Conservation (phyloP, 2,113 vertebrate species). For the Picathartes gymnocephalus region DNA sequence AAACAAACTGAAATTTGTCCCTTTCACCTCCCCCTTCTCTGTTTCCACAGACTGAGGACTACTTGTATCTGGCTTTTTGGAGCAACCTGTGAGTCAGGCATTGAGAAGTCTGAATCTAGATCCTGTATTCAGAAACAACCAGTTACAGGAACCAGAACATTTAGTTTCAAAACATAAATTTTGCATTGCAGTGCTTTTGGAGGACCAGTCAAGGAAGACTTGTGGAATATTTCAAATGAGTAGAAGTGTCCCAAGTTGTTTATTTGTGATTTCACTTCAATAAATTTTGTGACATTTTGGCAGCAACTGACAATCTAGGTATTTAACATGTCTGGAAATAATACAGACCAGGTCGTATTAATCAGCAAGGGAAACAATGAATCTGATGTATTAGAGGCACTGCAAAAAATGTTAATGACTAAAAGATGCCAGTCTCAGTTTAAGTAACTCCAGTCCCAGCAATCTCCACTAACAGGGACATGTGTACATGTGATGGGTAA, state of each 20-base stretch:
- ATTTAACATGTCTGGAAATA: not conserved
- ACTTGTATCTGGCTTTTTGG: not conserved
- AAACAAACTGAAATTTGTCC: not conserved
- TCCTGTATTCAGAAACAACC: not conserved
- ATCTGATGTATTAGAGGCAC: accelerated
- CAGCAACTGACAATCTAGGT: not conserved
- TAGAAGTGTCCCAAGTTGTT: not conserved
- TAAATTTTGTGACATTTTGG: not conserved
- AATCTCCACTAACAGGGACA: not conserved
- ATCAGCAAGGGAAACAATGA: not conserved
- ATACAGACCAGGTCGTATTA: not conserved
- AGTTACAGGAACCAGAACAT: not conserved
- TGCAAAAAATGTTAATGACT: not conserved
- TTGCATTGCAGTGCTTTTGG: not conserved
- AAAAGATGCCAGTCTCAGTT: not conserved
- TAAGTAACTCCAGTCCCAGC: not conserved
- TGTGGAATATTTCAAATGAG: not conserved
- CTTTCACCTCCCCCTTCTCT: not conserved
- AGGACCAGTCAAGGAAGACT: not conserved
- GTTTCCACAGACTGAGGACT: not conserved
- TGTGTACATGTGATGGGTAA: not conserved
- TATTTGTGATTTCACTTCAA: not conserved
- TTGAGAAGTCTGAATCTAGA: not conserved
- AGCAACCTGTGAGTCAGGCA: not conserved
- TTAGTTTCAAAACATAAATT: not conserved